These are phyloP conservation scores for Littorina saxatilis DNA, from an alignment of 1,140 invertebrate species.

Conservation along the genomic window DNA sequence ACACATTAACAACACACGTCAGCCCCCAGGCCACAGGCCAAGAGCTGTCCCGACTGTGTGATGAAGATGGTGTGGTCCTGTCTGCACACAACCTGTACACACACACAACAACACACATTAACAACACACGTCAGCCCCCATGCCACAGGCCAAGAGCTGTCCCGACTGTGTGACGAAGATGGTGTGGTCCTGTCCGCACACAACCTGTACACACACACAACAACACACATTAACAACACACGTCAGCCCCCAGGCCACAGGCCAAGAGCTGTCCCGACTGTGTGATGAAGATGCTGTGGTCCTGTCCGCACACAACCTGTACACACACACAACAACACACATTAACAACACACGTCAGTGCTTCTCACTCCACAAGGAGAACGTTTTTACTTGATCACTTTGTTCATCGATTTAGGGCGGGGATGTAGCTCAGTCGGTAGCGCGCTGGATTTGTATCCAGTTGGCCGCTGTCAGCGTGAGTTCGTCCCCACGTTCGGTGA, in stretches of 20 bases:
- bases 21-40: constrained; percentile 75
- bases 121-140: constrained; percentile 95
- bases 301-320: constrained; percentile 90
- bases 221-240: too few species aligned
- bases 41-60: constrained; percentile 74
- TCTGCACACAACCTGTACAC: constrained; percentile 86
- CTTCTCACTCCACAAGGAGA: not conserved
- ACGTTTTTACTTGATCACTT: not conserved
- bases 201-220: too few species aligned
- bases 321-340: constrained; percentile 1
- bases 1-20: too few species aligned
- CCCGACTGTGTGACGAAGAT: constrained; percentile 89
- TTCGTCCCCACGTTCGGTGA: too few species aligned
- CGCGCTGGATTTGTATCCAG: too few species aligned
- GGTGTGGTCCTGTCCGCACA: constrained; percentile 92
- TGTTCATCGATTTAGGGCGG: too few species aligned
- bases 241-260: constrained; percentile 77
- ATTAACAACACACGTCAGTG: not conserved
- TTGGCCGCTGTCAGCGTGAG: too few species aligned
- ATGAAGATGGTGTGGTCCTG: constrained; percentile 92
- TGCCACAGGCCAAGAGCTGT: constrained; percentile 91
- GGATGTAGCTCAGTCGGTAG: too few species aligned
- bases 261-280: constrained; percentile 45
- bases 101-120: not conserved
- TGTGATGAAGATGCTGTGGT: constrained; percentile 89